Conservation (phyloP, 2,888 invertebrate genomes). For the Mythimna impura region DNA sequence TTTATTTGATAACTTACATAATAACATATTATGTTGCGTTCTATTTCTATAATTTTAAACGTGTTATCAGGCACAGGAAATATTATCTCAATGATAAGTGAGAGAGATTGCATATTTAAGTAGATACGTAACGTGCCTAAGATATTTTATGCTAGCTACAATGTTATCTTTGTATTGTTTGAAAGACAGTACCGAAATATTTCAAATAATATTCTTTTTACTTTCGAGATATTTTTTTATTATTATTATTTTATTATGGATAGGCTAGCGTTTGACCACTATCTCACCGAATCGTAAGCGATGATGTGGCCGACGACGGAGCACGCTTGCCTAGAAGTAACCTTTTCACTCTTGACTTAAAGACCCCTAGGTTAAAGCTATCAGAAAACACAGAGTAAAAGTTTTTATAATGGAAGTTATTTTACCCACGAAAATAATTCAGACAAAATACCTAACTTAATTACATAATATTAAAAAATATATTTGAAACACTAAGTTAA, state of each 20-base stretch:
- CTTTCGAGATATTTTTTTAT: not conserved
- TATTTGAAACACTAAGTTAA: not conserved
- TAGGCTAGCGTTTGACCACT: too few species aligned
- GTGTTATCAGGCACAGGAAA: slow-evolving; percentile 38
- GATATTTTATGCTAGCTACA: slow-evolving; percentile 14
- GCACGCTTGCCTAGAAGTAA: too few species aligned
- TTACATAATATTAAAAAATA: not conserved
- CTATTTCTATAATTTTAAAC: slow-evolving; percentile 36
- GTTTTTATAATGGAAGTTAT: too few species aligned
- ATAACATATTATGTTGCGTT: slow-evolving; percentile 6
- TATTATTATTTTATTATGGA: too few species aligned
- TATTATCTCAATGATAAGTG: slow-evolving; percentile 50
- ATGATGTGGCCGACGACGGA: too few species aligned
- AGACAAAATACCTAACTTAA: not conserved
- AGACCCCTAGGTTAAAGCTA: too few species aligned
- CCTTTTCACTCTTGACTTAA: not conserved
- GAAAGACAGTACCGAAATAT: slow-evolving; percentile 1
- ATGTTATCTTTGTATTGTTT: slow-evolving; percentile 35
- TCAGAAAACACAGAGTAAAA: too few species aligned
- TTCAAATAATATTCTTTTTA: not conserved
- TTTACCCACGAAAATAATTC: not conserved
- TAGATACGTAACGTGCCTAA: slow-evolving; percentile 34
- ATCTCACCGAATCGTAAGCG: too few species aligned
- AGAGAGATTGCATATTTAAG: slow-evolving; percentile 45
- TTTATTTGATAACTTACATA: slow-evolving; percentile 15